These are phyloP conservation scores for Hemithea aestivaria DNA, from an alignment of 2,888 invertebrate species.

Conservation along the genomic window DNA sequence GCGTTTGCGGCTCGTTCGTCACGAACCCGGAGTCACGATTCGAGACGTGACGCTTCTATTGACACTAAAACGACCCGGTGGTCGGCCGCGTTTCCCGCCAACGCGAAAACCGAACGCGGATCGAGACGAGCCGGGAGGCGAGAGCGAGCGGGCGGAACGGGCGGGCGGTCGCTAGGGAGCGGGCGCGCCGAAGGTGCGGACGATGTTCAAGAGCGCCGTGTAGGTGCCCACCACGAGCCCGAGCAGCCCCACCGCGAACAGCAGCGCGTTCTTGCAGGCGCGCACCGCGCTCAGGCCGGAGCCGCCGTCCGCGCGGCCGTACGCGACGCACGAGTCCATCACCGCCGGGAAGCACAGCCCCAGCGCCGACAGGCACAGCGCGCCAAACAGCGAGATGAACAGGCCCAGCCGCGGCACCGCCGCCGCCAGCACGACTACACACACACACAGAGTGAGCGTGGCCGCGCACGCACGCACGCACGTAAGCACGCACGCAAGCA, in stretches of 20 bases:
- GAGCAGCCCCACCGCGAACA: slow-evolving; percentile 80
- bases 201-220: slow-evolving; percentile 80
- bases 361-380: slow-evolving; percentile 91
- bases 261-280: slow-evolving; percentile 69
- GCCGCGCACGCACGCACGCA: slow-evolving; percentile 71
- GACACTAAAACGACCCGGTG: no score
- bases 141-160: not conserved
- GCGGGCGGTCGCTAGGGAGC: not conserved
- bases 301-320: slow-evolving; percentile 69
- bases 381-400: slow-evolving; percentile 90
- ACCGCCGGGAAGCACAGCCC: slow-evolving; percentile 93
- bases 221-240: slow-evolving; percentile 84
- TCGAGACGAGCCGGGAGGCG: no score
- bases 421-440: slow-evolving; percentile 83
- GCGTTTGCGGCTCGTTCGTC: no score
- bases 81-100: no score
- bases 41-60: no score
- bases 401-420: slow-evolving; percentile 90
- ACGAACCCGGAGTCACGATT: no score
- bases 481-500: slow-evolving; percentile 87
- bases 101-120: no score
- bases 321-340: slow-evolving; percentile 67
- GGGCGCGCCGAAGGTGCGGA: slow-evolving; percentile 51
- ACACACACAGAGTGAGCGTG: no score
- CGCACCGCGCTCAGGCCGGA: slow-evolving; percentile 57